Evolutionary conservation across 2,797 vertebrate genomes (phyloP).

Genomic region (Ataeniobius toweri): DNA sequence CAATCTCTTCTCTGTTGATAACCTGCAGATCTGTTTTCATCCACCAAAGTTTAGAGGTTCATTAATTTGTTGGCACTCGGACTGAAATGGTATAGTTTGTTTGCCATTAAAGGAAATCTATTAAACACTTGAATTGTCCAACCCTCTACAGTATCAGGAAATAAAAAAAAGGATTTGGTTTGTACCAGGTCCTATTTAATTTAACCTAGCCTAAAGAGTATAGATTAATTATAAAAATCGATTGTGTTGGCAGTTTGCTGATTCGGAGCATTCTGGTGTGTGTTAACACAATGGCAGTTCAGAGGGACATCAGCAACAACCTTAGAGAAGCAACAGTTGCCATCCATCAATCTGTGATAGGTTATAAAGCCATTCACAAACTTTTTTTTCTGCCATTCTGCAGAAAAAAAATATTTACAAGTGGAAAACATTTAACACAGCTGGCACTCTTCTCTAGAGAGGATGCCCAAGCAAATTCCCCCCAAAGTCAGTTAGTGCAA

Average conservation of each 20-base stretch:
- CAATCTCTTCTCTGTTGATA: slow-evolving; percentile 27
- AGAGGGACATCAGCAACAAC: neutral
- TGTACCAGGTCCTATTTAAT: neutral
- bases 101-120: neutral
- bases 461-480: neutral
- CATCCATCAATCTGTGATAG: neutral
- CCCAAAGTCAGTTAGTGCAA: no score
- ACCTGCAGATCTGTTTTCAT: slow-evolving; percentile 39
- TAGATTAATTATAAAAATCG: no score
- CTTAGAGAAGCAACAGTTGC: neutral
- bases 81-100: neutral
- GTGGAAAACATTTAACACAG: neutral
- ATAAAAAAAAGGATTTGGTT: neutral
- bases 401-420: neutral
- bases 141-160: neutral
- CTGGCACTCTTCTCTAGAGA: neutral
- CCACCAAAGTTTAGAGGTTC: neutral
- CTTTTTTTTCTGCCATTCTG: neutral
- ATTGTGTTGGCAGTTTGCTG: no score
- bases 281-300: no score
- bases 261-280: no score
- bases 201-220: neutral
- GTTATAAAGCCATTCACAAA: neutral
- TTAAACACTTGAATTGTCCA: neutral
- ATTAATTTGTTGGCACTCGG: no score